phyloP scores from a whole-genome alignment of 35 echinoderm and acorn worm species.

The Heliocidaris tuberculata region DNA sequence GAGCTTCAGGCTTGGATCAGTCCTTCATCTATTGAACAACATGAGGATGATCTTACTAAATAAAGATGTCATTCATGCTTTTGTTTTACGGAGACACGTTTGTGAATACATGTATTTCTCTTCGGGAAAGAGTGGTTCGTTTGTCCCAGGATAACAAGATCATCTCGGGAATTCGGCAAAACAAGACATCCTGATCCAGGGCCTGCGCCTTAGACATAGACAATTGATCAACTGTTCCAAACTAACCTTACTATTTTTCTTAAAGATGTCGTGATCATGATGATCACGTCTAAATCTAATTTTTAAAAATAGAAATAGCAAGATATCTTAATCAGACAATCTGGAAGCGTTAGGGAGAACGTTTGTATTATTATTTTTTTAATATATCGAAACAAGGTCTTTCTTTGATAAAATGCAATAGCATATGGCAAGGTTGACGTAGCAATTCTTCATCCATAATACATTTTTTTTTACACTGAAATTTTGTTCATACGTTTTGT shows the following conservation, averaged over 20 bases:
- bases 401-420: background rate
- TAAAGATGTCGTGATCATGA: background rate
- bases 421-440: background rate
- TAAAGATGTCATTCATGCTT: too few species aligned
- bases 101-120: too few species aligned
- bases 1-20: too few species aligned
- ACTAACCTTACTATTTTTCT: background rate
- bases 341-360: background rate
- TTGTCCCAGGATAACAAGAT: background rate
- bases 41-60: too few species aligned
- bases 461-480: background rate
- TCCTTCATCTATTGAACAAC: too few species aligned
- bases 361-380: too few species aligned
- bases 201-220: background rate
- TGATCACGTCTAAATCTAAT: background rate
- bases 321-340: background rate
- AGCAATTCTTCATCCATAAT: background rate
- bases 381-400: too few species aligned
- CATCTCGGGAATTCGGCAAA: background rate
- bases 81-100: too few species aligned
- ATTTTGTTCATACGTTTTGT: background rate
- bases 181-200: background rate
- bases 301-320: background rate
- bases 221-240: background rate
- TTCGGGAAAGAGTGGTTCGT: background rate